Evolutionary conservation across 2,113 vertebrate genomes (phyloP), one percentile per base, ranked within the genome.

Genomic region (Gymnogyps californianus): DNA sequence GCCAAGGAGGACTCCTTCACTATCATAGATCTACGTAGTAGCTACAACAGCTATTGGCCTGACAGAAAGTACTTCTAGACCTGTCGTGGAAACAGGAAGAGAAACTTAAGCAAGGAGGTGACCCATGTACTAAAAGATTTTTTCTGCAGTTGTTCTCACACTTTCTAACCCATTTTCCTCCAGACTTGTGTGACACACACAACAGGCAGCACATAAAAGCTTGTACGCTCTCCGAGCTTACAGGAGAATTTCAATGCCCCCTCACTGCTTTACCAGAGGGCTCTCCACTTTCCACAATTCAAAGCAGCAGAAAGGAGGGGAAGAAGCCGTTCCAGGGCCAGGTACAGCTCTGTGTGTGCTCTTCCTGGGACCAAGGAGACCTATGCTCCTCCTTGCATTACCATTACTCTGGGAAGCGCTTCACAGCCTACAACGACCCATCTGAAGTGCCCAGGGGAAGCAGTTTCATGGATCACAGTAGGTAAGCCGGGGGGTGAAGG

Each of bases 61-160:
- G 42, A 83, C 62, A 62, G 26, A 87, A 88, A n/a, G 10, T 7
- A 72, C 20, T 94, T 42, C 87, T 57, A 79, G 61, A 55, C 34
- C 64, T 46, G 34, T 10, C 0, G 2, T 31, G 36, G n/a, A 55
- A 69, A 70, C 10, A 74, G 32, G 42, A 58, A 58, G 13, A 46
- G 83, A 83, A 79, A 22, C n/a, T 80, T 46, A 36, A 83, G 71
- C 64, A 71, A 72, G 52, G 57, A 72, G 47, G 58, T 57, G 58
- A 87, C 11, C 61, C 26, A 42, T 0, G 0, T 17, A n/a, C 32
- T 38, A 10, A 11, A 51, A 38, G 8, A 49, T 12, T 28, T 65
- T 32, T 81, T 44, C 58, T 95, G 36, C 58, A 54, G 46, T 15
- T 82, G 32, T 69, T 82, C 58, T 80, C 59, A 72, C 5, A 4